Percentiles rank a stretch among this genome's conserved stretches.
Evolutionary conservation across 2,797 vertebrate genomes (phyloP).

Genomic region (Borostomias antarcticus): DNA sequence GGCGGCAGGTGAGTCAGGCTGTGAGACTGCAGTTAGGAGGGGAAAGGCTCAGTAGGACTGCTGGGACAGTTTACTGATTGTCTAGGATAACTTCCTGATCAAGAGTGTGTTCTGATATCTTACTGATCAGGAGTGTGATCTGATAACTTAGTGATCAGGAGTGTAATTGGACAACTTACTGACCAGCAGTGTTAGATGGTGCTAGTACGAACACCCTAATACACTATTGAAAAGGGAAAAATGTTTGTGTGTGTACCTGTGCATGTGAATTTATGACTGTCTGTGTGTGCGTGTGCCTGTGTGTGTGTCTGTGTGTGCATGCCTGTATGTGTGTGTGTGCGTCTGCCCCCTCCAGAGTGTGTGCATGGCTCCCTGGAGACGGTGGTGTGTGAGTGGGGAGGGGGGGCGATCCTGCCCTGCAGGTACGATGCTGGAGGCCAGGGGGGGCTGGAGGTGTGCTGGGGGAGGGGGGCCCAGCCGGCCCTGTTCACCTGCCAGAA

Average conservation of each 20-base stretch:
- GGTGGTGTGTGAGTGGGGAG: conserved; percentile 65
- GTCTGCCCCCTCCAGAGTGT: conserved; percentile 6
- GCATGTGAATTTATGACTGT: conserved; percentile 2
- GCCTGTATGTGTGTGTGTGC: neutral
- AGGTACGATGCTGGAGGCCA: conserved; percentile 19
- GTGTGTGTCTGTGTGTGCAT: neutral
- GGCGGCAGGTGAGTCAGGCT: neutral
- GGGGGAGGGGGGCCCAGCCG: conserved; percentile 75
- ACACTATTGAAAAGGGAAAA: neutral
- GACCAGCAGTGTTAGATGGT: no score
- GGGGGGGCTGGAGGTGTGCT: conserved; percentile 72
- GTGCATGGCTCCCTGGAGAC: conserved; percentile 6
- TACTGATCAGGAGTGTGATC: neutral
- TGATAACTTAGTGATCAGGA: neutral
- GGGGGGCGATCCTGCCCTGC: conserved; percentile 74
- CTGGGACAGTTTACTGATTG: neutral
- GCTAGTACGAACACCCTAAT: no score
- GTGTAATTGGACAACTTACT: neutral
- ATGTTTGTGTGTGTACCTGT: neutral
- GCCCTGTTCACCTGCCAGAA: conserved; percentile 59
- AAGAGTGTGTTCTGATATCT: neutral
- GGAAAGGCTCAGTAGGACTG: no score
- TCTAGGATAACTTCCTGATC: neutral
- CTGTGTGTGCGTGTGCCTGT: conserved; percentile 1
- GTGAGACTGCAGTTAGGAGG: no score